These are phyloP conservation scores for Euclidia mi DNA, from an alignment of 2,888 invertebrate species.

Conservation along the genomic window DNA sequence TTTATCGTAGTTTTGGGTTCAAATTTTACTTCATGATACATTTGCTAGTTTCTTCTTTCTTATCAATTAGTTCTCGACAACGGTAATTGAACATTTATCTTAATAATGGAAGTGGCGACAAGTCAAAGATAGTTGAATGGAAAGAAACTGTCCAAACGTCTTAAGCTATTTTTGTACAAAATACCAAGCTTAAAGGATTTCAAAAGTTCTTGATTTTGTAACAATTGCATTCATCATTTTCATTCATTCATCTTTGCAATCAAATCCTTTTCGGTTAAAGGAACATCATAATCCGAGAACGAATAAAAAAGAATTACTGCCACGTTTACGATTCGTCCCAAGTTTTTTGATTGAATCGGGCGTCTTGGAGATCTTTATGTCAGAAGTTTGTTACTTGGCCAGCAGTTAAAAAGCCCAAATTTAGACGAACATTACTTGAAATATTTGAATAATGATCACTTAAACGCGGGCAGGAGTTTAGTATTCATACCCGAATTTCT, in stretches of 20 bases:
- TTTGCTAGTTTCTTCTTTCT: too few species aligned
- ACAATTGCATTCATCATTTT: too few species aligned
- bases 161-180: too few species aligned
- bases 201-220: conserved; percentile 14
- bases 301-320: conserved; percentile 38
- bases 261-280: conserved; percentile 40
- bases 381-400: conserved; percentile 46
- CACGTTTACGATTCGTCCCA: conserved; percentile 41
- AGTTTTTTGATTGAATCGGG: conserved; percentile 52
- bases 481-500: conserved; percentile 37
- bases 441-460: conserved; percentile 48
- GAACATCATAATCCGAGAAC: conserved; percentile 30
- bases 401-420: conserved; percentile 48
- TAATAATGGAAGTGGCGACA: too few species aligned
- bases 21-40: too few species aligned
- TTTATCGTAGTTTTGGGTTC: too few species aligned
- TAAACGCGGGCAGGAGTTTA: conserved; percentile 25
- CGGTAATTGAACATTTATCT: too few species aligned
- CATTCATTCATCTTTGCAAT: conserved; percentile 32
- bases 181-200: too few species aligned
- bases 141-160: too few species aligned
- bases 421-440: conserved; percentile 45
- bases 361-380: conserved; percentile 49
- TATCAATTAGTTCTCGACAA: too few species aligned
- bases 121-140: too few species aligned